Evolutionary conservation across 2,888 invertebrate genomes (phyloP), one percentile per base, ranked within the genome.

Genomic region (Graphium colonna): DNA sequence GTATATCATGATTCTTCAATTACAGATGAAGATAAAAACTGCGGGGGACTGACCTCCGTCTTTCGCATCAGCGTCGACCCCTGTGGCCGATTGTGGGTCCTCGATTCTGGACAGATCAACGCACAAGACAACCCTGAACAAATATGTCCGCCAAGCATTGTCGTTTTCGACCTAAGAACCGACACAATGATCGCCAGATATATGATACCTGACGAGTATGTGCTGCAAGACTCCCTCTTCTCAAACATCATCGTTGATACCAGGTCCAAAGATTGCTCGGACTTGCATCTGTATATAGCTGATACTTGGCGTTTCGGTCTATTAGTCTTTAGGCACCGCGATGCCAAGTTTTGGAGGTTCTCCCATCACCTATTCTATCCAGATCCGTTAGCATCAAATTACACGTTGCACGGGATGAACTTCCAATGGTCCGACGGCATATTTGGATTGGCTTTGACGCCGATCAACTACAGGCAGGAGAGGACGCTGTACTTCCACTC

Each of bases 371-470:
- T 88, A 33, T 96, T 92, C 82, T 93, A 89, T 68, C 94, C 95
- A 0, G 94, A 95, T 65, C 95, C 95, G 0, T 68, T 95, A 0
- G 93, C 94, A 0, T 92, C 95, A 0, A 92, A 94, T 63, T 96
- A 93, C 68, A 93, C 93, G 53, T 79, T 96, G 0, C 94, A 95
- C 58, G 94, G 94, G 1, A 68, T 95, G 0, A 93, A 94, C 59
- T 96, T 95, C 68, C 94, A 95, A 67, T 96, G 95, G 96, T 89
- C 94, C 5, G 96, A 96, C 68, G 96, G 96, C 0, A 91, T 96
- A 16, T 95, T 96, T 67, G 95, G 95, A 0, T 78, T 95, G 61
- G 92, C 95, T 0, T 69, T 95, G 41, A 92, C 93, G n/a, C 92
- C 93, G 1, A 70, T 82, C 1, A 69, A 83, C 49, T 67, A 79